Evolutionary conservation across 1,140 invertebrate species (phyloP).

Genomic region (Drosophila ogumai): DNA sequence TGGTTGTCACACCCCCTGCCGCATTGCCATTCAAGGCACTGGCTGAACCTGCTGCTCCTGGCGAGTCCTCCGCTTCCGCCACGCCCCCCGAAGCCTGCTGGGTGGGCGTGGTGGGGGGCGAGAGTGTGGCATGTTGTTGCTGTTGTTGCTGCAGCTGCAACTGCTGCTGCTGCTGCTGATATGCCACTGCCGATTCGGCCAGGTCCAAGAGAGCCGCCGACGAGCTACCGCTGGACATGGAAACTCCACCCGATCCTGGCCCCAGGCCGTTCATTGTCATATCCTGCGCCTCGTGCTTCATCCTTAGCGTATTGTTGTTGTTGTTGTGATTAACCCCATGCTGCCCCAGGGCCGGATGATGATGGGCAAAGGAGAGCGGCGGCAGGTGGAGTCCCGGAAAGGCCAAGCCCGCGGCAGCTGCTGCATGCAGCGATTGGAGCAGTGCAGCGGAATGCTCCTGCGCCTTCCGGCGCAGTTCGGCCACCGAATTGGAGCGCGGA

Average conservation of each 20-base stretch:
- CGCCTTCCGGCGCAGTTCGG: constrained; percentile 94
- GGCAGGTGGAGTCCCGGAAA: constrained; percentile 86
- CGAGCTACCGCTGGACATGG: constrained; percentile 28
- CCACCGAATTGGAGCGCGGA: constrained; percentile 92
- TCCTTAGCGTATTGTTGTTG: constrained; percentile 60
- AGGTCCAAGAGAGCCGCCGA: constrained; percentile 67
- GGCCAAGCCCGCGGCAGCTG: constrained; percentile 85
- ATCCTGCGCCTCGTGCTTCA: constrained; percentile 82
- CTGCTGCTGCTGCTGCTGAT: constrained; percentile 67
- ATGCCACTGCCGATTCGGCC: constrained; percentile 71
- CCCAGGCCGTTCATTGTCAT: constrained; percentile 82
- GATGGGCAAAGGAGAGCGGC: constrained; percentile 83
- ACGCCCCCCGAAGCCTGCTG: constrained; percentile 38
- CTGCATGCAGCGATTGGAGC: constrained; percentile 89
- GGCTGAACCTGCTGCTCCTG: constrained; percentile 13
- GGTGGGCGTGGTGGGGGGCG: constrained; percentile 79
- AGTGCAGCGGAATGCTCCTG: constrained; percentile 95
- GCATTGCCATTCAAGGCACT: constrained; percentile 48
- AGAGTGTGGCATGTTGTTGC: constrained; percentile 66
- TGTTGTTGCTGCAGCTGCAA: constrained; percentile 54
- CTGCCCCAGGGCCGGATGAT: constrained; percentile 52
- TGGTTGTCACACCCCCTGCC: constrained; percentile 35
- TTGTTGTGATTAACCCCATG: constrained; percentile 61
- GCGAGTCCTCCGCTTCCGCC: constrained; percentile 36
- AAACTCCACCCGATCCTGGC: constrained; percentile 33